A percentile compares a stretch with the other conserved stretches of the same genome.
phyloP scores from a whole-genome alignment of 1,140 invertebrate genomes.

The Pantala flavescens region DNA sequence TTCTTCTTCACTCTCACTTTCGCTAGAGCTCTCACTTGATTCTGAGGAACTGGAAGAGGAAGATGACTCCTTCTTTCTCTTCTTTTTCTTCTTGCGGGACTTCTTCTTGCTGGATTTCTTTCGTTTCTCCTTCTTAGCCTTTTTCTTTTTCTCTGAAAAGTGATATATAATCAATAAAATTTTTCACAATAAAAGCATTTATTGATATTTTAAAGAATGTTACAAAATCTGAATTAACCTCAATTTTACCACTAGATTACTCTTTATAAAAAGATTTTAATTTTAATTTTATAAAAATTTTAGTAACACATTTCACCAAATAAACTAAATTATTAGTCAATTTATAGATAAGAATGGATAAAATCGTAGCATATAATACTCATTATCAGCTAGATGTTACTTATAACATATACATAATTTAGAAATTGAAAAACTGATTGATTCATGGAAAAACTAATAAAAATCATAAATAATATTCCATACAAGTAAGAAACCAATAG shows the following conservation, averaged over 20 bases:
- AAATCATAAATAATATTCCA: no score
- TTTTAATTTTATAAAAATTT: background rate
- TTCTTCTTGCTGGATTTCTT: background rate
- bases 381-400: no score
- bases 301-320: background rate
- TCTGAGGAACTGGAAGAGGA: background rate
- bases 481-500: no score
- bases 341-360: no score
- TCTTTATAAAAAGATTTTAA: background rate
- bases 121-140: background rate
- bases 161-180: background rate
- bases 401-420: no score
- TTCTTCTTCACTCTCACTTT: background rate
- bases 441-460: background rate
- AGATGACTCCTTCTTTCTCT: slow-evolving; percentile 11
- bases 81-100: background rate
- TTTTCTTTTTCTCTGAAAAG: background rate
- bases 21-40: background rate
- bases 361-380: no score
- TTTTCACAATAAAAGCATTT: background rate
- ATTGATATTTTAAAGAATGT: background rate
- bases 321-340: background rate
- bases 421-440: background rate
- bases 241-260: background rate
- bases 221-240: background rate